Base-by-base conservation (phyloP, 2,113 vertebrate genomes). In the Sphyrna mokarran region DNA sequence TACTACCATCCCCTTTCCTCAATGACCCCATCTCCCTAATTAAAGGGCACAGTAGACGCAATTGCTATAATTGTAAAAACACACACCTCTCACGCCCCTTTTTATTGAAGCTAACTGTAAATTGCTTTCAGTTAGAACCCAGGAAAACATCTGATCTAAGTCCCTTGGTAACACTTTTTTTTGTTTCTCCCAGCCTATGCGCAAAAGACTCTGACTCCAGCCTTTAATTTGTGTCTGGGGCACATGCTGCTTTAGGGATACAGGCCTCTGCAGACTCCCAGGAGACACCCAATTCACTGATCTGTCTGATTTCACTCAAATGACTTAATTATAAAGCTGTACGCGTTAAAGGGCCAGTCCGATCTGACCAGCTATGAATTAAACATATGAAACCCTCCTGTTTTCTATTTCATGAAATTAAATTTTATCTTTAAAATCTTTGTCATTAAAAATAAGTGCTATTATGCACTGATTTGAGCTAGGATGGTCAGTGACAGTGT, bases 241-340 rank as follows among this genome's bases (percentile, higher is more conserved):
- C 91, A 94, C 63, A 43, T 9, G 66, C 91, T 94, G 91, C 33
- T 69, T 40, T 68, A 43, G 63, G n/a, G 37, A 94, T 33, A 91
- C 58, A 18, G n/a, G 89, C 89, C 89, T 58, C 29, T 37, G 29
- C 89, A 91, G 58, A 70, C 93, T 69, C 93, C 68, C 63, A 29
- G n/a, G 63, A 69, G 66, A 94, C 66, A 69, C 87, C 23, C 66
- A 94, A 40, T 94, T 94, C 91, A 95, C 93, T 43, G 68, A 72
- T 95, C 66, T 95, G 93, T 95, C 93, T 95, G 68, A 95, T 48
- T 95, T 37, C 93, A 43, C 93, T 69, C 93, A 69, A 95, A 95
- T 95, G 93, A 95, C 93, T 95, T 72, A 95, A 94, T 94, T 94
- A 94, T 94, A 26, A 43, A 94, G 91, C 66, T 70, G 91, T 37